A percentile compares a stretch with the other conserved stretches of the same genome.
Evolutionary conservation across 2,888 invertebrate species (phyloP).

Genomic region (Torymus tubicola): DNA sequence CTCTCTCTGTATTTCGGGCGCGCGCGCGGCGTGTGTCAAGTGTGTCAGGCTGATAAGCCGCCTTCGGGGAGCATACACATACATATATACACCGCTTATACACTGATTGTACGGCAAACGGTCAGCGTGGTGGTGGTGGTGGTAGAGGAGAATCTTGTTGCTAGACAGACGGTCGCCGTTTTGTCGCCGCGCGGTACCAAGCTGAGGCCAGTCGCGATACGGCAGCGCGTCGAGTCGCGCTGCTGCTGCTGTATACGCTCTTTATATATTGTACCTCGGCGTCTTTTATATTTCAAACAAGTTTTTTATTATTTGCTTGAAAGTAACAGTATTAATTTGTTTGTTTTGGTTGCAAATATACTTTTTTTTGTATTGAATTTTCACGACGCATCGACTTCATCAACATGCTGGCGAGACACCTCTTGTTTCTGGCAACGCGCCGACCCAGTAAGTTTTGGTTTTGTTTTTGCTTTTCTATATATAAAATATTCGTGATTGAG

Average conservation of each 20-base stretch:
- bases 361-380: background rate
- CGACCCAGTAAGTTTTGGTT: constrained; percentile 70
- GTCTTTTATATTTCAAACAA: background rate
- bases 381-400: background rate
- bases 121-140: constrained; percentile 18
- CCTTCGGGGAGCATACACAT: background rate
- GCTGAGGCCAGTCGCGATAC: constrained; percentile 9
- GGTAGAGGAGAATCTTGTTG: constrained; percentile 58
- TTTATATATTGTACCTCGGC: background rate
- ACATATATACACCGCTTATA: background rate
- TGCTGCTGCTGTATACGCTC: constrained; percentile 20
- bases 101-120: too few relatives aligned
- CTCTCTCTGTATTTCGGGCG: background rate
- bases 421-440: constrained; percentile 73
- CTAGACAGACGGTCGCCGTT: constrained; percentile 73
- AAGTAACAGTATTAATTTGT: background rate
- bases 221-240: constrained; percentile 13
- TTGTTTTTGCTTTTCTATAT: background rate
- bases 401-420: constrained; percentile 73
- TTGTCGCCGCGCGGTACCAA: constrained; percentile 6
- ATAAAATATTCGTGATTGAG: background rate
- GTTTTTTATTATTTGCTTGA: too few relatives aligned
- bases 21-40: background rate
- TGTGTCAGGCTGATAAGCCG: background rate
- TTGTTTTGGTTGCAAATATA: background rate